Evolutionary conservation across 2,797 vertebrate genomes (phyloP), one percentile per base, ranked within the genome.

Genomic region (Sternotherus odoratus): DNA sequence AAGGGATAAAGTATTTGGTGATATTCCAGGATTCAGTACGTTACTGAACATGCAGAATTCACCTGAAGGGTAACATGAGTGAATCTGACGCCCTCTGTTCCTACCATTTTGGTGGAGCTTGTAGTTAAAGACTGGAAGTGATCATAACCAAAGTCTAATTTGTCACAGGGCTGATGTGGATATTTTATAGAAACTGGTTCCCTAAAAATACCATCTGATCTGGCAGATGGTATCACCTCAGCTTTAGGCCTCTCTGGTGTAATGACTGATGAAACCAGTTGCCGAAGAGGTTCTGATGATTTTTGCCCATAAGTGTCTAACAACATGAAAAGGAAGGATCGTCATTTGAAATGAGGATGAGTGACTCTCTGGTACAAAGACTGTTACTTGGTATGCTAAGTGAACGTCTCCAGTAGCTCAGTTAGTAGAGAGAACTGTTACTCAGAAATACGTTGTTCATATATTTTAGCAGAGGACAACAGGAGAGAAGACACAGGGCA

Each of bases 221-320:
- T 91, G 90, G 54, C 23, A 50, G 46, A 39, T 88, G 50, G 50
- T 48, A 16, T 46, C 36, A 63, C 60, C 77, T 86, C 36, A 49
- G 43, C 33, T 15, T 50, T 23, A 17, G 85, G 5, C 26, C 51
- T 16, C 49, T 84, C 78, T 79, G 72, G 30, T 30, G 8, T 60
- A 8, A 51, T 4, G 43, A 26, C 46, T 86, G 26, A 30, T 78
- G 57, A 75, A 88, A 74, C 3, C 33, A 19, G 39, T 79, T 88
- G 53, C 69, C 83, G 13, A 86, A 75, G 83, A 84, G 11, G 43
- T 93, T 36, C 63, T 53, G 46, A 33, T 48, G 43, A 54, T 10
- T 39, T 94, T 82, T 49, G 5, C 43, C 33, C 7, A 1, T 28
- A 50, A 66, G 33, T 66, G 87, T 91, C n/a, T 63, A n/a, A 26